Evolutionary conservation across 2,113 vertebrate genomes (phyloP).

Genomic region (Salvator merianae): DNA sequence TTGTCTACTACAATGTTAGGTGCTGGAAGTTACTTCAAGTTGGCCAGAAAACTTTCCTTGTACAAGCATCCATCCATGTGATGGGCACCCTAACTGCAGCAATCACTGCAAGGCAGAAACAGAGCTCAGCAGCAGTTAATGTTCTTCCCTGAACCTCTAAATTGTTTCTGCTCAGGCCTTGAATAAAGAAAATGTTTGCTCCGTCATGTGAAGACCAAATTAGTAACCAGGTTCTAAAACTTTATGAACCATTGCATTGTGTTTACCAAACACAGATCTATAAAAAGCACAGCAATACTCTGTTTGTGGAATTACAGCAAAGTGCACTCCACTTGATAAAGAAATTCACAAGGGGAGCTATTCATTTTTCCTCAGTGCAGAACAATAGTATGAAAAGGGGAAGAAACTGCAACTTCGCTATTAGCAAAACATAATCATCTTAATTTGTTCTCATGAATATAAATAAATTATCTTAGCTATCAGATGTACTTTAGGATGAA

Average conservation of each 20-base stretch:
- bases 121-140: neutral
- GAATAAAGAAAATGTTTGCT: neutral
- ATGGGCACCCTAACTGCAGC: too few species aligned
- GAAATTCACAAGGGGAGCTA: too few species aligned
- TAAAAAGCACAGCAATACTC: neutral
- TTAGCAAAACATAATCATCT: neutral
- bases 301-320: neutral
- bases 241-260: neutral
- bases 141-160: neutral
- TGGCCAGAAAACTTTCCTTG: neutral
- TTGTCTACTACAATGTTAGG: neutral
- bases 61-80: neutral
- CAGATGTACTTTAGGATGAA: slow-evolving; percentile 15
- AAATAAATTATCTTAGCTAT: neutral
- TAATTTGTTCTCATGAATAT: neutral
- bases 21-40: neutral
- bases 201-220: neutral
- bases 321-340: neutral
- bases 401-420: neutral
- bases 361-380: neutral
- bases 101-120: neutral
- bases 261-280: neutral
- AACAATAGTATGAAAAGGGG: neutral
- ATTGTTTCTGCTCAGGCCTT: neutral
- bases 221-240: neutral